phyloP scores from a whole-genome alignment of 2,113 vertebrate species.

The Mus musculus region GRCm39 chr5:27513501-27514000 shows the following conservation, averaged over 20 bases:
- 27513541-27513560: neutral
- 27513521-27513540: neutral
- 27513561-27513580: neutral
- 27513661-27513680: neutral
- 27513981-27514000: accelerated
- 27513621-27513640: neutral
- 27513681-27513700: neutral
- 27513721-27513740: neutral
- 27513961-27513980: too few relatives aligned
- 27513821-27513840: accelerated
- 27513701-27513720: neutral
- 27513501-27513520: neutral
- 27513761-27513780: accelerated
- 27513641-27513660: neutral
- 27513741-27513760: accelerated
- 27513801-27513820: neutral
- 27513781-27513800: neutral
- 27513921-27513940: neutral
- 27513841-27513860: neutral
- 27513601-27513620: neutral
- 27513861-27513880: neutral
- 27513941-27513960: neutral
- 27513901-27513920: neutral
- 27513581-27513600: neutral
- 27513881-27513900: neutral